Evolutionary conservation across 1,140 invertebrate genomes (phyloP).

Genomic region (Amphibalanus amphitrite): DNA sequence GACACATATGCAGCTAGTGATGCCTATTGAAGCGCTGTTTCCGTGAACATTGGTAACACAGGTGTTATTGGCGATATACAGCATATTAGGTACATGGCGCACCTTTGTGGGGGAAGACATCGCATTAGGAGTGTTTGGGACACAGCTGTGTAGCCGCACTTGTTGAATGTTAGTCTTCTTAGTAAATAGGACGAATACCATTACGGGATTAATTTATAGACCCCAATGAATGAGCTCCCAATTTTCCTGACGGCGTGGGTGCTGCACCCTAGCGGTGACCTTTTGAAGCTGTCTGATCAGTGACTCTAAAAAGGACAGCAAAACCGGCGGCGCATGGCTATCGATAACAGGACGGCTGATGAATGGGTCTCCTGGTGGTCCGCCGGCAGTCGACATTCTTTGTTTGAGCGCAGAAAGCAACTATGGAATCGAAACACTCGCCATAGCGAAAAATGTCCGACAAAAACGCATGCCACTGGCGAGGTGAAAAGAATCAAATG

Average conservation of each 20-base stretch:
- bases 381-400: background rate
- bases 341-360: background rate
- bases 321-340: background rate
- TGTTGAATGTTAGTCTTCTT: too few relatives aligned
- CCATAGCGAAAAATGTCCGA: background rate
- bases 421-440: background rate
- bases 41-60: too few relatives aligned
- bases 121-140: too few relatives aligned
- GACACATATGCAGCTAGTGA: too few relatives aligned
- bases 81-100: too few relatives aligned
- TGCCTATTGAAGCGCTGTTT: too few relatives aligned
- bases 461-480: background rate
- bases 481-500: background rate
- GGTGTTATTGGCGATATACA: too few relatives aligned
- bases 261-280: background rate
- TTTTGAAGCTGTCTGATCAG: background rate
- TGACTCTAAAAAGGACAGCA: background rate
- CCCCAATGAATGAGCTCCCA: too few relatives aligned
- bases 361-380: background rate
- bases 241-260: background rate
- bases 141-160: too few relatives aligned
- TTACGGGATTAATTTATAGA: too few relatives aligned
- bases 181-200: too few relatives aligned
- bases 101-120: too few relatives aligned
- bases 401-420: background rate